phyloP scores from a whole-genome alignment of 2,113 vertebrate species.

The Oncorhynchus keta region DNA sequence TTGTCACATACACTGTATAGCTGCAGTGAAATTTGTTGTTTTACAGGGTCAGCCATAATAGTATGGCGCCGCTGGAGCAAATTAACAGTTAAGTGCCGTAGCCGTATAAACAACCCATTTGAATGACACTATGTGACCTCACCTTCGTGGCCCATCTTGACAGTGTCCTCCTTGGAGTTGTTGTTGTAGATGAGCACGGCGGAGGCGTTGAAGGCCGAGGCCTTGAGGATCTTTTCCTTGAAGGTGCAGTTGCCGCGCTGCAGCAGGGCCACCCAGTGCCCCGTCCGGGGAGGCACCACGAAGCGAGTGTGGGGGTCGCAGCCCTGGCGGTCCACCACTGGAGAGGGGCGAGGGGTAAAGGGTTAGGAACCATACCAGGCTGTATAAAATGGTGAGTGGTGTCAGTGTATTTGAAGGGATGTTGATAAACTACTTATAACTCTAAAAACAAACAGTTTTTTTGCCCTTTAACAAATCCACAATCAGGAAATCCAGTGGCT shows the following conservation, averaged over 20 bases:
- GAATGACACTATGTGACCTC: slow-evolving; percentile 32
- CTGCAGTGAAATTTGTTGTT: too few relatives aligned
- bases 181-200: slow-evolving; percentile 98
- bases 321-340: slow-evolving; percentile 91
- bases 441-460: too few relatives aligned
- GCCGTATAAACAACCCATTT: too few relatives aligned
- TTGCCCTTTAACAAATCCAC: too few relatives aligned
- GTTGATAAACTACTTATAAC: too few relatives aligned
- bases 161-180: slow-evolving; percentile 87
- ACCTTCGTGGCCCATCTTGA: slow-evolving; percentile 98
- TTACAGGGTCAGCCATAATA: too few relatives aligned
- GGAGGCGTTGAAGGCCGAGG: slow-evolving; percentile 87
- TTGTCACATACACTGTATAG: too few relatives aligned
- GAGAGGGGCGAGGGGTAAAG: background rate
- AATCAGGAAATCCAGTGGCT: too few relatives aligned
- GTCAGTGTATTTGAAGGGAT: too few relatives aligned
- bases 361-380: background rate
- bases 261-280: slow-evolving; percentile 94
- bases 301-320: slow-evolving; percentile 92
- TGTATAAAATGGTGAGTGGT: too few relatives aligned
- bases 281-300: slow-evolving; percentile 83
- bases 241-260: slow-evolving; percentile 97
- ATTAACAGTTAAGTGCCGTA: too few relatives aligned
- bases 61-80: too few relatives aligned
- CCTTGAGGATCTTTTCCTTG: slow-evolving; percentile 93